Percentiles rank a stretch among this genome's conserved stretches.
Conservation (phyloP, 2,113 vertebrate species). For the Syrrhaptes paradoxus region DNA sequence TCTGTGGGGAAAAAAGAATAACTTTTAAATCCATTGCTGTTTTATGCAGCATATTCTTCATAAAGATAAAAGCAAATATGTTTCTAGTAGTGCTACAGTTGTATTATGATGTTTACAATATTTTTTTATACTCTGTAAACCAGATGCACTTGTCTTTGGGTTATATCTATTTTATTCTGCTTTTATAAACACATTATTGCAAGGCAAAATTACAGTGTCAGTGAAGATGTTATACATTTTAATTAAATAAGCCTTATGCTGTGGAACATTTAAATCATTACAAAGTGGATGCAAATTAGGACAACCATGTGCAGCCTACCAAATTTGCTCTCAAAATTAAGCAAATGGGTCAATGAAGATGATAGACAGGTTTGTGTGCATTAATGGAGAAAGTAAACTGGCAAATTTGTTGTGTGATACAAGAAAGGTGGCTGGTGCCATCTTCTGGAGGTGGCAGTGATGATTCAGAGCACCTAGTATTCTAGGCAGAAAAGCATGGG, state of each 20-base stretch:
- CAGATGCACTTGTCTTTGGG: background rate
- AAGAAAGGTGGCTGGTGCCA: constrained; percentile 30
- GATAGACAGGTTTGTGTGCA: background rate
- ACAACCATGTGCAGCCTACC: background rate
- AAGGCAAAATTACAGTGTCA: background rate
- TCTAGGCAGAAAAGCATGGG: background rate
- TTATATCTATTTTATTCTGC: background rate
- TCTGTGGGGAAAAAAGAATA: background rate
- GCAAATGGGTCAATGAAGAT: background rate
- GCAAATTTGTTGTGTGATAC: background rate
- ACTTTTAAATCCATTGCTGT: background rate
- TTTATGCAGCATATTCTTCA: background rate
- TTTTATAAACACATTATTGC: background rate
- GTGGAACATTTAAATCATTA: background rate
- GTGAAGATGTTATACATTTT: background rate
- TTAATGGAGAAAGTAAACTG: background rate
- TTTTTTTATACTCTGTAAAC: background rate
- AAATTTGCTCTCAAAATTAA: background rate
- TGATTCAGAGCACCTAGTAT: background rate
- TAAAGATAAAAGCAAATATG: background rate
- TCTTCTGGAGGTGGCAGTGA: constrained; percentile 20
- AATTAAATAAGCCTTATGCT: background rate
- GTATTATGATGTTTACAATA: background rate
- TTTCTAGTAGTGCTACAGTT: background rate
- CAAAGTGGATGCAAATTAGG: background rate